Percentiles rank a stretch among this genome's conserved stretches.
Conservation (phyloP, 2,113 vertebrate genomes). For the Uropsilus gracilis region DNA sequence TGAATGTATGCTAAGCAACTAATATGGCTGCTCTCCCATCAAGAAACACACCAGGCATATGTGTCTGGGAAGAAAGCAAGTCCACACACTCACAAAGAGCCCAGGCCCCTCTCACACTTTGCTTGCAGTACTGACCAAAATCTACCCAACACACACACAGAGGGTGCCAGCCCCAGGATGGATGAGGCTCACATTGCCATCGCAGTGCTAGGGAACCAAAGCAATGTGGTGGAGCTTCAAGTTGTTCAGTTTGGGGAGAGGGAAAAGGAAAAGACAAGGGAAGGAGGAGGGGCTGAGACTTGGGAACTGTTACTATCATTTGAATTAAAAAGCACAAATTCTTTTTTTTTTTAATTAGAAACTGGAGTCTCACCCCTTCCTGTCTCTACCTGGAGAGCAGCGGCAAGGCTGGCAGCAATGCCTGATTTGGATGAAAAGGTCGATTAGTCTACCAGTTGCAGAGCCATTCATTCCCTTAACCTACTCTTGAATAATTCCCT, state of each 20-base stretch:
- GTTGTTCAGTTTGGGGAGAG: neutral
- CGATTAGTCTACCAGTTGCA: neutral
- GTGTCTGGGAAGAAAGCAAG: neutral
- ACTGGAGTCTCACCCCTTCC: neutral
- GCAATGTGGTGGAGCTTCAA: neutral
- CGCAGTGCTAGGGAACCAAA: neutral
- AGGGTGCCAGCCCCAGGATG: no score
- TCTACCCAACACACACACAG: neutral
- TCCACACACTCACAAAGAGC: neutral
- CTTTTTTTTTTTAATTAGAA: neutral
- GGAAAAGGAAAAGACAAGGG: neutral
- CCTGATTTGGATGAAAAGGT: neutral
- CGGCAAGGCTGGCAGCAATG: neutral
- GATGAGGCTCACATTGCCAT: neutral
- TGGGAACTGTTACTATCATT: neutral
- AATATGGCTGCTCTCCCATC: neutral
- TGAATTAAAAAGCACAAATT: neutral
- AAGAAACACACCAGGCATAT: neutral
- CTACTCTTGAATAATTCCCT: constrained; percentile 46
- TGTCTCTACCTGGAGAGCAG: neutral
- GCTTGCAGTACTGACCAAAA: neutral
- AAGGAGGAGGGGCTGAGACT: neutral
- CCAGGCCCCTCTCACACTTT: neutral
- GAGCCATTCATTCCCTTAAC: constrained; percentile 22
- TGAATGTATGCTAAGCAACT: neutral